Evolutionary conservation across 2,888 invertebrate genomes (phyloP).

Genomic region (Cheilosia impressa): DNA sequence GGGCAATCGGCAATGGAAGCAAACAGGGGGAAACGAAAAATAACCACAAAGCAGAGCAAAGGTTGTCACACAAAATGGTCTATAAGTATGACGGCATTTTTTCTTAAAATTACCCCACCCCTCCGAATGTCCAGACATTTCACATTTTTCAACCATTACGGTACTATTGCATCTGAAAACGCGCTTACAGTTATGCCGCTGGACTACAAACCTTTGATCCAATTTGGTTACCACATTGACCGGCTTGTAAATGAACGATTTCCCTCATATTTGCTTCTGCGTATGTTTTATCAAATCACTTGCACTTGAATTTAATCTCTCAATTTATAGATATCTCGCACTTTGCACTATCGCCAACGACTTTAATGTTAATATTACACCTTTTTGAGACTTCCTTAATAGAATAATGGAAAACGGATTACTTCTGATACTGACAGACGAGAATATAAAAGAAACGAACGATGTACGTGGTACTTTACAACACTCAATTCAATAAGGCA

Average conservation of each 20-base stretch:
- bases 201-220: conserved; percentile 91
- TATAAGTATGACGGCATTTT: conserved; percentile 52
- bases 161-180: neutral
- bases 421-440: conserved; percentile 39
- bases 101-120: conserved; percentile 32
- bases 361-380: conserved; percentile 16
- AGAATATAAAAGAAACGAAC: conserved; percentile 27
- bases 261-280: conserved; percentile 89
- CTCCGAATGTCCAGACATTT: neutral
- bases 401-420: conserved; percentile 44
- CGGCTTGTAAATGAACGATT: conserved; percentile 95
- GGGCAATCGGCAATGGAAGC: neutral
- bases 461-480: conserved; percentile 56
- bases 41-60: conserved; percentile 46
- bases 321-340: conserved; percentile 8
- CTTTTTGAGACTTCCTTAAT: conserved; percentile 10
- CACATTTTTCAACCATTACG: neutral
- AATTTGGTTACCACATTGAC: conserved; percentile 96
- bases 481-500: conserved; percentile 68
- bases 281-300: conserved; percentile 77
- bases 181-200: neutral
- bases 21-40: conserved; percentile 29
- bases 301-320: conserved; percentile 11
- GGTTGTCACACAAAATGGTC: conserved; percentile 67
- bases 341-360: conserved; percentile 34